Conservation (phyloP, 30 jellyfish, hydroid and myxozoan genomes). For the Sanderia malayensis region DNA sequence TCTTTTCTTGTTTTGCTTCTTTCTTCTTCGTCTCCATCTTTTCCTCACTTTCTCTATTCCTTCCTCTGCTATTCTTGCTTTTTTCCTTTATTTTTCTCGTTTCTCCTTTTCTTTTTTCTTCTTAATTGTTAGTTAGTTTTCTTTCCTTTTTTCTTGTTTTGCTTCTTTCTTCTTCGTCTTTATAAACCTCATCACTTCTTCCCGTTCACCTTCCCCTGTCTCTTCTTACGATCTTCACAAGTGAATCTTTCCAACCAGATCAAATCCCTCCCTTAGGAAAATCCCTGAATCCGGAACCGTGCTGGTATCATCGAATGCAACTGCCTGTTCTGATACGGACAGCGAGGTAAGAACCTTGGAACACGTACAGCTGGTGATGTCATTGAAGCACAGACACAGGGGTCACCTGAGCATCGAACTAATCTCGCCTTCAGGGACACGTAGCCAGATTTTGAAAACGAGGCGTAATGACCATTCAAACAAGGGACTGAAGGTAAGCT, state of each 20-base stretch:
- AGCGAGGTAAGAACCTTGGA: constrained; percentile 76
- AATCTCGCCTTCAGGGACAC: constrained; percentile 98
- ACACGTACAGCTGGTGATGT: constrained; percentile 91
- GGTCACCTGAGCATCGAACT: constrained; percentile 91
- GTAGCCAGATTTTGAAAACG: constrained; percentile 90
- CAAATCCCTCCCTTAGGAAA: constrained; percentile 56
- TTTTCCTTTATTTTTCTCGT: no score
- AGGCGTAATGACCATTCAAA: constrained; percentile 91
- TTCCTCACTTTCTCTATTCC: no score
- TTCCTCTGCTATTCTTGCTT: no score
- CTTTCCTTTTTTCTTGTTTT: no score
- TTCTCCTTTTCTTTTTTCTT: no score
- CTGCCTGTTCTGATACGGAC: constrained; percentile 78
- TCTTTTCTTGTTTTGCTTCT: neutral
- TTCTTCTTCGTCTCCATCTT: no score
- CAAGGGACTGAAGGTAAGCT: constrained; percentile 95
- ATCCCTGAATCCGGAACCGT: constrained; percentile 85
- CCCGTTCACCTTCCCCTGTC: no score
- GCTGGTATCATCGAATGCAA: constrained; percentile 62
- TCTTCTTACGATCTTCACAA: no score
- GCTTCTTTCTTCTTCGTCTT: no score
- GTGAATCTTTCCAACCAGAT: no score
- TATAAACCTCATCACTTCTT: no score
- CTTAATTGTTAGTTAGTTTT: no score
- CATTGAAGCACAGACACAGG: constrained; percentile 92